phyloP scores from a whole-genome alignment of 2,797 vertebrate species.

The Gymnothorax reevesii region DNA sequence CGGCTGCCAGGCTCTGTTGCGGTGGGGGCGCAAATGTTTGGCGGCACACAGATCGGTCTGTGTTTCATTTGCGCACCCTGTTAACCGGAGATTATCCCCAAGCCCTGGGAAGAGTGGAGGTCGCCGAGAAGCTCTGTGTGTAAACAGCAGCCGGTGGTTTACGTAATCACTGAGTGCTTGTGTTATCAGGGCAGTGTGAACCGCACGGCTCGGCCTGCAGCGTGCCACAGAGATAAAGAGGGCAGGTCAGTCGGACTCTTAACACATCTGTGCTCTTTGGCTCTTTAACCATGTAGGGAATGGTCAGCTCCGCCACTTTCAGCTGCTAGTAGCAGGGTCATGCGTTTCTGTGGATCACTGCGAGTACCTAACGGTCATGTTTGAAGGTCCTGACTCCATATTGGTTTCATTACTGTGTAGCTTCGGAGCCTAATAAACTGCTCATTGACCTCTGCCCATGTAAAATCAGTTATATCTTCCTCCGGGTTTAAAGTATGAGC shows the following conservation, averaged over 20 bases:
- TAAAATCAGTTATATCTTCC: not conserved
- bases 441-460: not conserved
- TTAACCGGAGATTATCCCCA: not conserved
- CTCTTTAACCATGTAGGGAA: not conserved
- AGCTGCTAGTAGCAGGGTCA: not conserved
- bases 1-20: slow-evolving; percentile 1
- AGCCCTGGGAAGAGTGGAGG: not conserved
- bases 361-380: not conserved
- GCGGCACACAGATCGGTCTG: not conserved
- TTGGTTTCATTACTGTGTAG: not conserved
- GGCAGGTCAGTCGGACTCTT: not conserved
- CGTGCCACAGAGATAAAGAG: not conserved
- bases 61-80: not conserved
- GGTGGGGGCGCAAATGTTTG: not conserved
- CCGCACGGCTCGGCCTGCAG: not conserved
- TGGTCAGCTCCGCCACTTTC: not conserved
- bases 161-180: not conserved
- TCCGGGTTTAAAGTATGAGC: too few relatives aligned
- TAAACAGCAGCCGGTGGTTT: slow-evolving; percentile 2
- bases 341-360: not conserved
- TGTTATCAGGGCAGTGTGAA: not conserved
- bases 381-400: not conserved
- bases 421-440: not conserved
- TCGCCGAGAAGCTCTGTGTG: not conserved
- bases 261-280: not conserved